Evolutionary conservation across 2,888 invertebrate genomes (phyloP).

Genomic region (Cryptophagus acutangulus): DNA sequence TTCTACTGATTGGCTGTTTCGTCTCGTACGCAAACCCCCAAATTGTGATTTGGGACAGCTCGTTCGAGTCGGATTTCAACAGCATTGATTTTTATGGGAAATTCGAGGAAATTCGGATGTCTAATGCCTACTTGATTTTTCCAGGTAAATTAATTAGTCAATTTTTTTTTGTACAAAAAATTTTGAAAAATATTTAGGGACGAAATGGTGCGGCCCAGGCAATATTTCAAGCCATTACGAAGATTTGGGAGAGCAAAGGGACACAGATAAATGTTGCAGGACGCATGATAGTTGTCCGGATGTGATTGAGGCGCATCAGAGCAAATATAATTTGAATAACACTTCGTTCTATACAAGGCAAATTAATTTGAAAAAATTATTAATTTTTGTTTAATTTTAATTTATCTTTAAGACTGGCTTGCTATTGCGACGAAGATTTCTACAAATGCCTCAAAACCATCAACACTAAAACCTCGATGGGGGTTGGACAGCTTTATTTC

Average conservation of each 20-base stretch:
- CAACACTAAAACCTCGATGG: conserved; percentile 38
- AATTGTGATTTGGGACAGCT: too few relatives aligned
- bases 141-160: too few relatives aligned
- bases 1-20: too few relatives aligned
- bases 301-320: conserved; percentile 47
- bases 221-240: conserved; percentile 57
- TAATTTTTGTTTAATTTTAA: not conserved
- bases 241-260: conserved; percentile 59
- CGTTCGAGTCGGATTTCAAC: too few relatives aligned
- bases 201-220: conserved; percentile 79
- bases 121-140: too few relatives aligned
- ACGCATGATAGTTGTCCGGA: conserved; percentile 68
- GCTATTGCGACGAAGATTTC: conserved; percentile 55
- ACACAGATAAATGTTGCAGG: conserved; percentile 68
- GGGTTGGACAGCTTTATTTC: conserved; percentile 55
- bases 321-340: conserved; percentile 40
- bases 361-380: conserved; percentile 2
- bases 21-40: too few relatives aligned
- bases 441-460: conserved; percentile 48
- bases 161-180: too few relatives aligned
- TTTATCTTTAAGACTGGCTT: conserved; percentile 47
- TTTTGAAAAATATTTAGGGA: too few relatives aligned
- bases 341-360: conserved; percentile 39
- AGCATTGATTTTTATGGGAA: too few relatives aligned
- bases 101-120: too few relatives aligned